Evolutionary conservation across 1,140 invertebrate genomes (phyloP).

Genomic region (Rhizoglyphus robini): DNA sequence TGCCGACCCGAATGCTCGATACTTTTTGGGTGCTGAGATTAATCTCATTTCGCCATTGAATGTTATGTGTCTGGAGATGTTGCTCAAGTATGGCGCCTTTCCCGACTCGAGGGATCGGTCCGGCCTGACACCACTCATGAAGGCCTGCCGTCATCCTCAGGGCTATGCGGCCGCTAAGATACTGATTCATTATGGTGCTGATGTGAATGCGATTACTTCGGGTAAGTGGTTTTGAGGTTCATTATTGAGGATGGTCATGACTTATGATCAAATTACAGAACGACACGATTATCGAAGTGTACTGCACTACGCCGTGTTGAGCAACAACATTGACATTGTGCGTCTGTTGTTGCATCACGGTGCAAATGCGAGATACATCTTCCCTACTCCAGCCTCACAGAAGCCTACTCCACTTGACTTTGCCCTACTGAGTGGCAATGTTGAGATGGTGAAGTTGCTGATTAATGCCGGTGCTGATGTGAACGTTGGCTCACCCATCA

Average conservation of each 20-base stretch:
- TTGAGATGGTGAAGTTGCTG: slow-evolving; percentile 45
- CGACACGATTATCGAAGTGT: slow-evolving; percentile 67
- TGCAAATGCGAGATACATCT: slow-evolving; percentile 48
- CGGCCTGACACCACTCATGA: slow-evolving; percentile 74
- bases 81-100: slow-evolving; percentile 67
- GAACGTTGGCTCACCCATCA: slow-evolving; percentile 63
- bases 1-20: slow-evolving; percentile 46
- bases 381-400: slow-evolving; percentile 46
- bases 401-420: slow-evolving; percentile 70
- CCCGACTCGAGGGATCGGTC: slow-evolving; percentile 68
- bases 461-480: slow-evolving; percentile 50
- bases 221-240: slow-evolving; percentile 28
- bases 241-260: background rate
- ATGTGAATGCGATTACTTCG: slow-evolving; percentile 59
- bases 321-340: slow-evolving; percentile 58
- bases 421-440: slow-evolving; percentile 62
- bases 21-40: slow-evolving; percentile 79
- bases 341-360: slow-evolving; percentile 68
- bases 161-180: slow-evolving; percentile 60
- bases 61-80: slow-evolving; percentile 59
- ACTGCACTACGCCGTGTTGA: slow-evolving; percentile 70
- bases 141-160: slow-evolving; percentile 58
- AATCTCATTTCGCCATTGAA: slow-evolving; percentile 63
- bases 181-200: slow-evolving; percentile 59
- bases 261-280: slow-evolving; percentile 33